Base-by-base conservation (phyloP, 2,797 vertebrate genomes). In the Telmatherina bonti region DNA sequence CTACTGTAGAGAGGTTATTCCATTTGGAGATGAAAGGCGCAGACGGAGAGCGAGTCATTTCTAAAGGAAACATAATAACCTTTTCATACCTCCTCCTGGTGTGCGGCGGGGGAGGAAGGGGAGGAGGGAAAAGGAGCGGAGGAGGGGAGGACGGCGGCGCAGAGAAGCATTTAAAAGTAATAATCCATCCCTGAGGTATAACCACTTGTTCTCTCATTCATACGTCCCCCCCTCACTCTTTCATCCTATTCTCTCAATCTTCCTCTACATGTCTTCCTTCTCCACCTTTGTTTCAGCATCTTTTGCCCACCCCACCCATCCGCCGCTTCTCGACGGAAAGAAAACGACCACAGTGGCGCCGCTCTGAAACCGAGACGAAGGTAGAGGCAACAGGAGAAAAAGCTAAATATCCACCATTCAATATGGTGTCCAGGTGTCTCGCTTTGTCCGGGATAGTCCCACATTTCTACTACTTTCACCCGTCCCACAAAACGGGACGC, bases 11-110 rank as follows among this genome's bases (percentile, higher is more conserved):
- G 87, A 85, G 89, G 89, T 92, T 86, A 90, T 85, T 91, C 86
- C 87, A 80, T 89, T 91, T 88, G 82, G 85, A 92, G 85, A 91
- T 93, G 91, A 92, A 93, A 92, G 86, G 76, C 60, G 41, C 72
- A 88, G 81, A 82, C 70, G 63, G 76, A 82, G 85, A 86, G 88
- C 74, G 67, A 90, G 88, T 67, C 87, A 84, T 92, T 92, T 92
- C 85, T 86, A 91, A 92, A 88, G 85, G 83, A 92, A 91, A 92
- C 86, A 92, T 92, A 92, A 94, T 93, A 92, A 92, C 87, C 89
- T 92, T 92, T 92, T 92, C 88, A 90, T 90, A 87, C 84, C 70
- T 87, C 83, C 83, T 91, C 84, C 84, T 79, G 70, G 70, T 89
- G 86, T 71, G 62, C 72, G 36, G 69, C 64, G 82, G 86, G 79